These are phyloP conservation scores for Pardalotus punctatus DNA, from an alignment of 2,113 vertebrate genomes.

Conservation along the genomic window DNA sequence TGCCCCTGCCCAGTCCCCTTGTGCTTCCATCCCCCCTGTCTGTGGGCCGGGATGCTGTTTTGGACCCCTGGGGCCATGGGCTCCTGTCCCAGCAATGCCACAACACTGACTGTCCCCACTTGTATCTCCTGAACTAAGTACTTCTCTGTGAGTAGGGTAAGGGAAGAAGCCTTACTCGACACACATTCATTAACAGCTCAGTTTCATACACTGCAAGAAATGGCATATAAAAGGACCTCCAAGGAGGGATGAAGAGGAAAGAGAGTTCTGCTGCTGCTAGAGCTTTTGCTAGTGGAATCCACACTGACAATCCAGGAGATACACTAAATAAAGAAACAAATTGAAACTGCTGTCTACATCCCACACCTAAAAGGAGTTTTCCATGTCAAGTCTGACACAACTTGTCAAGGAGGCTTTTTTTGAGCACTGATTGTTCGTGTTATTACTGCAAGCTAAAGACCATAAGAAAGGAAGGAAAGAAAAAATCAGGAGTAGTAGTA, in stretches of 20 bases:
- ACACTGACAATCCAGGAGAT: neutral
- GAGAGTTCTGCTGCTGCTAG: neutral
- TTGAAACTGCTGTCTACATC: neutral
- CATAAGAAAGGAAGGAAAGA: neutral
- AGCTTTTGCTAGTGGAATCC: neutral
- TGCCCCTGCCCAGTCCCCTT: neutral
- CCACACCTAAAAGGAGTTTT: neutral
- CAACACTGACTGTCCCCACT: neutral
- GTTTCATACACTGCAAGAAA: neutral
- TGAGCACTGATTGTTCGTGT: neutral
- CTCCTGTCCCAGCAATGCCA: neutral
- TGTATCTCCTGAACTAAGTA: neutral
- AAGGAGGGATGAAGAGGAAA: neutral
- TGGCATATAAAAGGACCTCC: neutral
- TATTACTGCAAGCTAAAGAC: neutral
- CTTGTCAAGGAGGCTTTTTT: neutral
- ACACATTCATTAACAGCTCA: neutral
- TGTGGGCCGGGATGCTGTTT: neutral
- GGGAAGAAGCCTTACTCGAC: neutral
- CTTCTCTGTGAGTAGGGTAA: neutral
- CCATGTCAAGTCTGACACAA: neutral
- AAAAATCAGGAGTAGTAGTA: neutral
- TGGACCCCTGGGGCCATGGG: accelerated
- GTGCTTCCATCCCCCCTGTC: accelerated
- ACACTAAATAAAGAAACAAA: neutral